Conservation (phyloP, 2,113 vertebrate species). For the Epinephelus lanceolatus region DNA sequence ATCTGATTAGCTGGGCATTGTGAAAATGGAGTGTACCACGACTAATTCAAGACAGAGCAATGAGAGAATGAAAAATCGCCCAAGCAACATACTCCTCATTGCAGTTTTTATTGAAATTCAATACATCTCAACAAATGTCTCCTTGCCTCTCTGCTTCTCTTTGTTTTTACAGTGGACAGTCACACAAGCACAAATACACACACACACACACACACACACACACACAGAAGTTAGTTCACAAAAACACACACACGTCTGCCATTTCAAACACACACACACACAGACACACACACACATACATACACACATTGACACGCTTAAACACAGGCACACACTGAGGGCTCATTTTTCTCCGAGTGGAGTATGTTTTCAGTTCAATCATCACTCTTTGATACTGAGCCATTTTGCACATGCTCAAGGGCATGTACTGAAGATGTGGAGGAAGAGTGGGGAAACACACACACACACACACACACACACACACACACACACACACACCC, state of each 20-base stretch:
- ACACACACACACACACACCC: constrained; percentile 27
- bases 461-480: constrained; percentile 35
- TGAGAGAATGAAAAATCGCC: constrained; percentile 75
- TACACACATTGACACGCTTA: constrained; percentile 19
- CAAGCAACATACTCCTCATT: constrained; percentile 55
- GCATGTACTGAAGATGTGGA: constrained; percentile 66
- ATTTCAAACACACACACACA: constrained; percentile 27
- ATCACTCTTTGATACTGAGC: constrained; percentile 78
- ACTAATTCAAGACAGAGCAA: constrained; percentile 77
- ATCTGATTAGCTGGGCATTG: constrained; percentile 77
- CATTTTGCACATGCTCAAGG: constrained; percentile 78
- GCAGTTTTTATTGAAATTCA: constrained; percentile 81
- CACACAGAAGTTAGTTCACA: constrained; percentile 9
- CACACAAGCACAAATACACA: constrained; percentile 25
- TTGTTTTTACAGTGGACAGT: constrained; percentile 59
- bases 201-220: constrained; percentile 26
- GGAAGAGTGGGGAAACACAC: constrained; percentile 51
- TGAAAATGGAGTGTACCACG: constrained; percentile 77
- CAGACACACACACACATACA: constrained; percentile 31
- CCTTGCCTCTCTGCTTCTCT: constrained; percentile 47
- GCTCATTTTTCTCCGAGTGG: constrained; percentile 61
- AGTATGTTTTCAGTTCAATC: constrained; percentile 76
- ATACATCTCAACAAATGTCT: constrained; percentile 76
- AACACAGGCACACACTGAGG: constrained; percentile 38
- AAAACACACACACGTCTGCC: constrained; percentile 10